Evolutionary conservation across 2,113 vertebrate species (phyloP), one percentile per base, ranked within the genome.

Genomic region (Actinemys pallida): DNA sequence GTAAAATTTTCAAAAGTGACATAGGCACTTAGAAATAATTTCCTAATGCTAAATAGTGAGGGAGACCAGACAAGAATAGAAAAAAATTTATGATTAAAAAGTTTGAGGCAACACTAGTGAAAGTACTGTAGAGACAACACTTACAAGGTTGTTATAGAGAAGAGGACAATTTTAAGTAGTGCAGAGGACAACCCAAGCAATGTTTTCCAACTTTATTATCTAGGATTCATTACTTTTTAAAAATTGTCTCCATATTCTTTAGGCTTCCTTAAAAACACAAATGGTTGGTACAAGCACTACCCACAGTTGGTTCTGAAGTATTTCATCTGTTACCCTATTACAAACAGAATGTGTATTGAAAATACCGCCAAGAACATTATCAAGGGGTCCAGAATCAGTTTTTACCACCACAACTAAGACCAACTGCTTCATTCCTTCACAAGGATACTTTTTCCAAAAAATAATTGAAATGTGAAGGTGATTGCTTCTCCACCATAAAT

Each of bases 351-450:
- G 35, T 29, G 20, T 84, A 10, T 20, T 45, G 92, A 83, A 96
- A 86, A 92, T 31, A 14, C n/a, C 42, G 49, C 24, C n/a, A 94
- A 78, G 19, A 50, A 20, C 35, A 6, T 39, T 84, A 47, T 54
- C 69, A 78, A 31, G n/a, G 59, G 52, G 81, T 72, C 29, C 17
- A 90, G 83, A 22, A 93, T 89, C 5, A 25, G 31, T 80, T 93
- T 59, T 52, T 83, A 17, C 25, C 87, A 12, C 14, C 47, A 42
- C 35, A 62, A 90, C 5, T 62, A 6, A 65, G 75, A 59, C 16
- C 87, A 91, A 59, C 72, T 69, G 22, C 57, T 90, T 16, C 83
- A 72, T n/a, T 49, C 91, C 56, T 57, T 93, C 35, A 54, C 22
- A 87, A 45, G 69, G 45, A 83, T 86, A 35, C 10, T 52, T 83